Evolutionary conservation across 2,113 vertebrate species (phyloP), one percentile per base, ranked within the genome.

Genomic region (Tapirus terrestris): DNA sequence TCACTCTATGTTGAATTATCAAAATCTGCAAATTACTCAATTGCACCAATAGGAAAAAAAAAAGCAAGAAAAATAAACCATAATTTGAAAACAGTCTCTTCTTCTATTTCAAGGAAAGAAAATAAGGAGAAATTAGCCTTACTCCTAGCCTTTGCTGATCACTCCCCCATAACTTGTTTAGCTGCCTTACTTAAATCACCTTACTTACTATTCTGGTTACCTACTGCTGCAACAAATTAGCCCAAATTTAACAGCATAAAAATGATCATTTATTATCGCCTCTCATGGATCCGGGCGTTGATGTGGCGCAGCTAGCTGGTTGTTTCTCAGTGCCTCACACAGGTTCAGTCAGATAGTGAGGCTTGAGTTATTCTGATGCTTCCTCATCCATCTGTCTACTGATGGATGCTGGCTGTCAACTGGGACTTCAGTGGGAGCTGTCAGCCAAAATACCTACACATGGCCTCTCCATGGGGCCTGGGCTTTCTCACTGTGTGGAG

Each of bases 391-490:
- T 43, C 20, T 67, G 23, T 60, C 6, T 68, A 17, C 5, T 67
- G 27, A 81, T 9, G 33, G 39, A 10, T 76, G 21, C 17, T n/a
- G 48, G 4, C 86, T 67, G 7, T 77, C 48, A 63, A 8, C 31
- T 48, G 27, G 29, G 18, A 80, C 27, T 36, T 60, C 1, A 29
- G 36, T 17, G 18, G 10, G 23, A 61, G 8, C n/a, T 65, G 20
- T 8, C 5, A 1, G 8, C 20, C 36, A 68, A 21, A 81, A 31
- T 8, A 39, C 16, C 20, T 51, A 17, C 18, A 27, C 6, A 6
- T 25, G 60, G 33, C 8, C 2, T 51, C 5, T 51, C 18, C 21
- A 0, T 5, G 0, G 65, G 23, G 5, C 17, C 39, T 21, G 18
- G 27, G 31, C 10, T 82, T 86, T 31, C 7, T 17, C 48, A 72